Conservation (phyloP, 1,140 invertebrate species). For the Cylas formicarius region DNA sequence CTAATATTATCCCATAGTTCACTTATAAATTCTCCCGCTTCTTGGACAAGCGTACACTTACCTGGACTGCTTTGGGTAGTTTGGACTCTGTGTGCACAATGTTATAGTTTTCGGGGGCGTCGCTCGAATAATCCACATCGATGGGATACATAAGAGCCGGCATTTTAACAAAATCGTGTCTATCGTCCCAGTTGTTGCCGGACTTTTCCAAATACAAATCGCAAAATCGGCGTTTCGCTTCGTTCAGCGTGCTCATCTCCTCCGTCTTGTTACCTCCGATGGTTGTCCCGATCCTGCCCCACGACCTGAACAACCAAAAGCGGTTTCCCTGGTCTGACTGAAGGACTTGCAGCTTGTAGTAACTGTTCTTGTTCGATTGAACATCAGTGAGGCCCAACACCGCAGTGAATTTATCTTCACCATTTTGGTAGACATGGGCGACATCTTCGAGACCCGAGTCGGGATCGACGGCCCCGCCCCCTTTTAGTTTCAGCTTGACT, state of each 20-base stretch:
- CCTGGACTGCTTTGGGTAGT: conserved; percentile 68
- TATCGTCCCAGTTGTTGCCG: conserved; percentile 68
- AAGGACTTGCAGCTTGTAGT: conserved; percentile 89
- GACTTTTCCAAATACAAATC: conserved; percentile 72
- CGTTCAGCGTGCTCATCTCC: conserved; percentile 43
- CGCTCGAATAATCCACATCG: conserved; percentile 80
- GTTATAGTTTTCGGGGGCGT: conserved; percentile 36
- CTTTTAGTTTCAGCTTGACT: conserved; percentile 77
- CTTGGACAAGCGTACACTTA: conserved; percentile 1
- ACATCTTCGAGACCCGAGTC: conserved; percentile 72
- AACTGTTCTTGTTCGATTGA: conserved; percentile 82
- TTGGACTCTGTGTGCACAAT: conserved; percentile 55
- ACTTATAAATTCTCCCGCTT: too few species aligned
- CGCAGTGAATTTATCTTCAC: conserved; percentile 61
- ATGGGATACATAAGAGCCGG: conserved; percentile 79
- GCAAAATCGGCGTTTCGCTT: conserved; percentile 64
- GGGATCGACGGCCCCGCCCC: conserved; percentile 84
- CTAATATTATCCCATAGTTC: too few species aligned
- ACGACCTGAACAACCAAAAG: conserved; percentile 52
- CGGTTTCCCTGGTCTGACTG: conserved; percentile 61
- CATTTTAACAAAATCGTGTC: conserved; percentile 69
- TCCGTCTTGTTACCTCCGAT: conserved; percentile 80
- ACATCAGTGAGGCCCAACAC: conserved; percentile 83
- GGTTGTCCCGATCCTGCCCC: conserved; percentile 93
- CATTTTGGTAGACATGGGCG: conserved; percentile 70